These are phyloP conservation scores for Neoitamus cyanurus DNA, from an alignment of 2,888 invertebrate genomes.

Conservation along the genomic window DNA sequence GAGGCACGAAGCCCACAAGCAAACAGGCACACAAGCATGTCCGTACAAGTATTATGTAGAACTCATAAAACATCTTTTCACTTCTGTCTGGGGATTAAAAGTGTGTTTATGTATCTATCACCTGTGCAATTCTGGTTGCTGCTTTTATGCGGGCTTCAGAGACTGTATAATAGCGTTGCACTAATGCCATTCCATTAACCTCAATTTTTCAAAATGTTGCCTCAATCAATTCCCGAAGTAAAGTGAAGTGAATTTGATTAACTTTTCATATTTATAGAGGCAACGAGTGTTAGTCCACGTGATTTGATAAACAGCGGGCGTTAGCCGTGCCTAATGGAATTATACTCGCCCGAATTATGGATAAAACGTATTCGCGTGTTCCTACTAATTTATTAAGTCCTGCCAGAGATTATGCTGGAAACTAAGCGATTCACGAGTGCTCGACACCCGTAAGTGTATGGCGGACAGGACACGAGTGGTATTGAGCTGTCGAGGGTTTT, in stretches of 20 bases:
- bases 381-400: not conserved
- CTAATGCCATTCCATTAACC: no score
- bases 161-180: no score
- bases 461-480: not conserved
- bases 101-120: no score
- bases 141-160: no score
- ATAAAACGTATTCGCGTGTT: not conserved
- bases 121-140: no score
- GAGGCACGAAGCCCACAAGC: no score
- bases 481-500: conserved; percentile 12
- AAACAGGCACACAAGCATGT: no score
- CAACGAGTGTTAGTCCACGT: not conserved
- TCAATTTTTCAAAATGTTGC: not conserved
- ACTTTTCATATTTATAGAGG: not conserved
- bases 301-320: not conserved
- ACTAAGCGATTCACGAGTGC: not conserved
- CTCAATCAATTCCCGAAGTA: not conserved
- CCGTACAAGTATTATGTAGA: no score
- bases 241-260: not conserved
- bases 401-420: not conserved
- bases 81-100: no score
- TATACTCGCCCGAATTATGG: not conserved
- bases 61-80: no score
- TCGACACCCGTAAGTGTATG: not conserved
- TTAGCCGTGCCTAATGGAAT: not conserved